Base-by-base conservation (phyloP, 35 echinoderm and acorn worm genomes). In the Nesometra sesokonis region DNA sequence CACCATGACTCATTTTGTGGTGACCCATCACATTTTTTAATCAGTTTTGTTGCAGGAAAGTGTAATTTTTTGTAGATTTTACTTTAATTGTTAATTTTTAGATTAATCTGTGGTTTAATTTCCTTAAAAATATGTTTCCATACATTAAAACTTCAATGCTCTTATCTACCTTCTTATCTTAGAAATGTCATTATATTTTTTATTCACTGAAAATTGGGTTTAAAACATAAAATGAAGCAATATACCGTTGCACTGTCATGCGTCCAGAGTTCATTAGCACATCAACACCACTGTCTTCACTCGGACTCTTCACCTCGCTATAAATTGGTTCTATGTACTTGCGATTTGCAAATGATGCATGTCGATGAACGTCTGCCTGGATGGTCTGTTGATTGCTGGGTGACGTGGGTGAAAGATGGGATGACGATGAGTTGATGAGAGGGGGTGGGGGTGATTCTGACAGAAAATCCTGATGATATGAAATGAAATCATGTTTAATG, bases 251-350 rank as follows among this genome's bases (percentile, higher is more conserved):
- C 23, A 67, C 52, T 67, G 52, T 67, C 52, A 67, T 67, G 0
- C 77, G 43, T 80, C 35, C 52, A 78, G 29, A 35, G 57, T 77
- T 90, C 17, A 93, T 77, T 4, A 52, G 77, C 79, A 97, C 57
- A 78, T 97, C 95, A 32, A 97, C 95, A 13, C 95, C 95, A 37
- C 95, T 97, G 76, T 97, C 94, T 46, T 97, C 95, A 77, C 95
- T 97, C 13, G 95, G 95, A 36, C 95, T 93, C 78, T 97, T 97
- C 0, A 87, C 89, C 34, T 90, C 87, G 27, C 36, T 77, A 36
- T 97, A 93, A 57, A 97, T 83, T 43, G 86, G 80, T 33, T 97
- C 94, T 81, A 35, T 31, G 77, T 38, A 77, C n/a, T 87, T 79
- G 15, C 47, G 35, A 36, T 76, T 88, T 37, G 79, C 89, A 87